These are phyloP conservation scores for Drosophila diplacantha DNA, from an alignment of 2,888 invertebrate species.

Conservation along the genomic window DNA sequence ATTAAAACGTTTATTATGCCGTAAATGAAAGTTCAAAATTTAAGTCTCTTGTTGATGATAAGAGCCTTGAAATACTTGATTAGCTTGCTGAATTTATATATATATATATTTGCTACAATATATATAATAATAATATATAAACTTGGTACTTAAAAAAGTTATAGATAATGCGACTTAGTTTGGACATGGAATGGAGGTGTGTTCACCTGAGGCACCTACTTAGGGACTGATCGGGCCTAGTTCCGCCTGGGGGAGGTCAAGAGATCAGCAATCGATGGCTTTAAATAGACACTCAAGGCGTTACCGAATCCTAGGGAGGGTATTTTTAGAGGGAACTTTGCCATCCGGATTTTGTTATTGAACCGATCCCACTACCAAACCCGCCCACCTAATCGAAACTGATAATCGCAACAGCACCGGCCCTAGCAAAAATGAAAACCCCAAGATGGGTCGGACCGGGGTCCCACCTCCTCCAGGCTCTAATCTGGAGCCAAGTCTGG, in stretches of 20 bases:
- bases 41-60: constrained; percentile 29
- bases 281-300: constrained; percentile 24
- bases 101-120: background rate
- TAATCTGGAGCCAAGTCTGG: constrained; percentile 10
- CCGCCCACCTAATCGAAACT: constrained; percentile 48
- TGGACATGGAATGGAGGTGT: constrained; percentile 3
- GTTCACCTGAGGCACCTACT: constrained; percentile 11
- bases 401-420: constrained; percentile 19
- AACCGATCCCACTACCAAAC: constrained; percentile 11
- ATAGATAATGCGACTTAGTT: background rate
- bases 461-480: background rate
- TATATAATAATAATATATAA: background rate
- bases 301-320: constrained; percentile 13
- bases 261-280: constrained; percentile 15
- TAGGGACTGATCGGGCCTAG: constrained; percentile 22
- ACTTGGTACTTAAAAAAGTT: background rate
- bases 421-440: constrained; percentile 40
- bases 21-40: constrained; percentile 11
- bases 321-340: constrained; percentile 56
- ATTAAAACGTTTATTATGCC: constrained; percentile 30
- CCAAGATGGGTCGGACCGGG: constrained; percentile 12
- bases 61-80: constrained; percentile 3
- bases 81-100: constrained; percentile 7
- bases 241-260: constrained; percentile 46
- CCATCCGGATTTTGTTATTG: constrained; percentile 21